Percentiles rank a stretch among this genome's conserved stretches.
Conservation (phyloP, 2,113 vertebrate genomes). For the Cygnus atratus region DNA sequence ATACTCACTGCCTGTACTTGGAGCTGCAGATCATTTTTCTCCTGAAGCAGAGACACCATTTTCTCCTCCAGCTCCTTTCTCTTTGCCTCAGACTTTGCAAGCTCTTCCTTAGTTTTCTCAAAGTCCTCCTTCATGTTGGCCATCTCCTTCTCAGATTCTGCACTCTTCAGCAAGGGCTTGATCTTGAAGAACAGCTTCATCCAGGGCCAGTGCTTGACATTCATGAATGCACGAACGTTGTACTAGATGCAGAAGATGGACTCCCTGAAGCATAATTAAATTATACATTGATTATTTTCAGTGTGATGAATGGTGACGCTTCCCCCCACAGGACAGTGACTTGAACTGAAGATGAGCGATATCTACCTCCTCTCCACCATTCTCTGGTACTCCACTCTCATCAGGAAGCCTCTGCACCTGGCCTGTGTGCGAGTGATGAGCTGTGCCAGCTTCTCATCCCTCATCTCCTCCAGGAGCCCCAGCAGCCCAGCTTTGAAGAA, state of each 20-base stretch:
- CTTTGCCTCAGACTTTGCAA: conserved; percentile 85
- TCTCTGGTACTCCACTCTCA: conserved; percentile 86
- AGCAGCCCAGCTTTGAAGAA: conserved; percentile 91
- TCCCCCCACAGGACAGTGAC: neutral
- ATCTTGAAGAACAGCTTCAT: conserved; percentile 93
- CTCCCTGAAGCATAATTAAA: conserved; percentile 72
- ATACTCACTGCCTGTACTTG: conserved; percentile 86
- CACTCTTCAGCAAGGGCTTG: conserved; percentile 83
- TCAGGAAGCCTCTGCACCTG: conserved; percentile 84
- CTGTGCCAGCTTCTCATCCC: conserved; percentile 86
- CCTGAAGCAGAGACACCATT: conserved; percentile 85
- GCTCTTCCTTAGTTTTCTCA: conserved; percentile 87
- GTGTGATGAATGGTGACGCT: neutral
- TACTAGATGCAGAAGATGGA: conserved; percentile 85
- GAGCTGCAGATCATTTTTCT: conserved; percentile 87
- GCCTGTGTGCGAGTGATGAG: conserved; percentile 91
- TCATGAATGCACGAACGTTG: conserved; percentile 90
- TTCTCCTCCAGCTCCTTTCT: conserved; percentile 86
- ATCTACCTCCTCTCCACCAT: conserved; percentile 89
- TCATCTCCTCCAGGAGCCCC: conserved; percentile 87
- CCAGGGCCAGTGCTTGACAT: conserved; percentile 93
- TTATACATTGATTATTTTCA: neutral
- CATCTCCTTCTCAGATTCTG: conserved; percentile 86
- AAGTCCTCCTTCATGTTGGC: conserved; percentile 86
- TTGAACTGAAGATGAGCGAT: neutral